Conservation (phyloP, 2,113 vertebrate species). For the Zosterops pallidus region DNA sequence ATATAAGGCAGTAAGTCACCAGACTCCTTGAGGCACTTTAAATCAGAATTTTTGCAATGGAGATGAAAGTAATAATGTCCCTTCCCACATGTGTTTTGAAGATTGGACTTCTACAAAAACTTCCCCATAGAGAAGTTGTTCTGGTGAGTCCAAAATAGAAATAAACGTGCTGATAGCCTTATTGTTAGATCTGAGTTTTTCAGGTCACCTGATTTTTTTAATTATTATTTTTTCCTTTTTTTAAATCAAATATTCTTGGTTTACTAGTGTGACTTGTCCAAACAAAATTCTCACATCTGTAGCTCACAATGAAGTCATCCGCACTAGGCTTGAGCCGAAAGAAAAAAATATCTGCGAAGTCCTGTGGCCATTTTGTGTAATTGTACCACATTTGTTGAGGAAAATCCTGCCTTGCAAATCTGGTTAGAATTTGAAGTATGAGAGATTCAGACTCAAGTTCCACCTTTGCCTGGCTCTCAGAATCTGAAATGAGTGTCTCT, state of each 20-base stretch:
- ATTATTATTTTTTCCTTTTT: background rate
- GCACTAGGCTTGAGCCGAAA: background rate
- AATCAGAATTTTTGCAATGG: background rate
- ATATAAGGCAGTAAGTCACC: background rate
- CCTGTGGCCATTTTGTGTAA: background rate
- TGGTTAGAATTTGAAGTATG: background rate
- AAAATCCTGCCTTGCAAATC: background rate
- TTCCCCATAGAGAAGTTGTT: background rate
- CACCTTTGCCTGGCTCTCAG: background rate
- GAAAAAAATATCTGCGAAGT: background rate
- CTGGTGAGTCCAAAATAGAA: background rate
- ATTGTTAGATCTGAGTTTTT: background rate
- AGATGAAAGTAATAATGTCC: background rate
- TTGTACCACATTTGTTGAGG: background rate
- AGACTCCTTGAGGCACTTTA: background rate
- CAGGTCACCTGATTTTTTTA: background rate
- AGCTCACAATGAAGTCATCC: background rate
- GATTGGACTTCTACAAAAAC: background rate
- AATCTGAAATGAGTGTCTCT: background rate
- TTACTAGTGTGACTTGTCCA: background rate
- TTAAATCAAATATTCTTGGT: background rate
- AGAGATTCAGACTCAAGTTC: background rate
- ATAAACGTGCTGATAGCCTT: fast-evolving
- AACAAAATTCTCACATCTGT: background rate
- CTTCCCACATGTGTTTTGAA: fast-evolving